A percentile compares a stretch with the other conserved stretches of the same genome.
Conservation (phyloP, 2,113 vertebrate species). For the Chloroceryle aenea region DNA sequence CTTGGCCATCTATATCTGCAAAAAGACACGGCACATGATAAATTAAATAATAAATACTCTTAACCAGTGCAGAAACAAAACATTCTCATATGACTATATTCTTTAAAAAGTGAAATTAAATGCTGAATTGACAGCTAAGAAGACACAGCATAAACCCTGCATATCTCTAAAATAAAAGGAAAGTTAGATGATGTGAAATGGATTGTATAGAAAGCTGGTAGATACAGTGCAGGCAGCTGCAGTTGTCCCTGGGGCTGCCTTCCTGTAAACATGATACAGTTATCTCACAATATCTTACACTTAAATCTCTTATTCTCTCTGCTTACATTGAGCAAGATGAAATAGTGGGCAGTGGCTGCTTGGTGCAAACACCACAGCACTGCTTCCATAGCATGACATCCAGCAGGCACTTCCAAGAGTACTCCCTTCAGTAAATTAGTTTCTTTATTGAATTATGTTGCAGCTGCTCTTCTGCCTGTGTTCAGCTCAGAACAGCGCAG, state of each 20-base stretch:
- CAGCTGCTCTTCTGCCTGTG: not conserved
- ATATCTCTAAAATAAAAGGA: not conserved
- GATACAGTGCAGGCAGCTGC: not conserved
- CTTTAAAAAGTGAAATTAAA: not conserved
- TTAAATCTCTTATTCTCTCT: not conserved
- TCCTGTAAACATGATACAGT: not conserved
- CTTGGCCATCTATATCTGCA: not conserved
- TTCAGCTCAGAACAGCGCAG: not conserved
- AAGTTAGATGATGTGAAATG: not conserved
- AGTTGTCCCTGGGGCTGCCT: not conserved
- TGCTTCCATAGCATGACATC: not conserved
- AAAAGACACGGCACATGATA: rapidly evolving
- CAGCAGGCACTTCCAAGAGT: not conserved
- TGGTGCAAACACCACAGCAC: not conserved
- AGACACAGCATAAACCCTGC: not conserved
- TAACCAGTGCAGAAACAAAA: not conserved
- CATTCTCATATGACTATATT: not conserved
- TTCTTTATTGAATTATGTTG: not conserved
- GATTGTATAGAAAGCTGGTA: not conserved
- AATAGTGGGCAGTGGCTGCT: not conserved
- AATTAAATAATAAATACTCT: not conserved
- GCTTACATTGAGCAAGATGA: not conserved
- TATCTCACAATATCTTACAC: not conserved
- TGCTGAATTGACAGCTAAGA: not conserved
- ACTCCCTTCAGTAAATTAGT: not conserved